These are phyloP conservation scores for Galbula dea DNA, from an alignment of 2,113 vertebrate species.

Conservation along the genomic window DNA sequence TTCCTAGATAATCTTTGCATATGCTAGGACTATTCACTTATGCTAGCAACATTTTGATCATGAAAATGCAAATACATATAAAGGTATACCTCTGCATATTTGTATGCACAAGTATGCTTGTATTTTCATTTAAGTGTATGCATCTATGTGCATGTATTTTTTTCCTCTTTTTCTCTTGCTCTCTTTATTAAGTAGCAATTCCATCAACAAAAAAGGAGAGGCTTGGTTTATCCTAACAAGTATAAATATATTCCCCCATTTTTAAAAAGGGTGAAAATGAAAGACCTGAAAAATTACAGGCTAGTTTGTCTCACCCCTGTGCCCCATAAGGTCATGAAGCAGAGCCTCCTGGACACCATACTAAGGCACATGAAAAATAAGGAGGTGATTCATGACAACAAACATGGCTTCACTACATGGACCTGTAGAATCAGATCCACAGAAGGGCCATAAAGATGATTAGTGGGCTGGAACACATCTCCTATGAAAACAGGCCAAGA, in stretches of 20 bases:
- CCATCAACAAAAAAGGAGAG: not conserved
- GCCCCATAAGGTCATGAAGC: not conserved
- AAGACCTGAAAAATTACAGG: not conserved
- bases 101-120: accelerated
- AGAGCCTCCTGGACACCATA: not conserved
- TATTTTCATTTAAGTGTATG: not conserved
- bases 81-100: not conserved
- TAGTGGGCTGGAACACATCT: not conserved
- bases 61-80: not conserved
- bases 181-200: not conserved
- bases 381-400: not conserved
- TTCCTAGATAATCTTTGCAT: not conserved
- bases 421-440: not conserved
- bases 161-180: not conserved
- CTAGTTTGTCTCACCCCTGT: not conserved
- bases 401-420: not conserved
- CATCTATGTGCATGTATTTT: not conserved
- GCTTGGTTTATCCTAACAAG: not conserved
- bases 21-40: too few relatives aligned
- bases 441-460: not conserved
- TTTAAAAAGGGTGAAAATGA: not conserved
- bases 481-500: not conserved
- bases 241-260: not conserved
- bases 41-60: not conserved
- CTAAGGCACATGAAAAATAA: not conserved